These are phyloP conservation scores for Babylonia areolata DNA, from an alignment of 1,140 invertebrate species.

Conservation along the genomic window DNA sequence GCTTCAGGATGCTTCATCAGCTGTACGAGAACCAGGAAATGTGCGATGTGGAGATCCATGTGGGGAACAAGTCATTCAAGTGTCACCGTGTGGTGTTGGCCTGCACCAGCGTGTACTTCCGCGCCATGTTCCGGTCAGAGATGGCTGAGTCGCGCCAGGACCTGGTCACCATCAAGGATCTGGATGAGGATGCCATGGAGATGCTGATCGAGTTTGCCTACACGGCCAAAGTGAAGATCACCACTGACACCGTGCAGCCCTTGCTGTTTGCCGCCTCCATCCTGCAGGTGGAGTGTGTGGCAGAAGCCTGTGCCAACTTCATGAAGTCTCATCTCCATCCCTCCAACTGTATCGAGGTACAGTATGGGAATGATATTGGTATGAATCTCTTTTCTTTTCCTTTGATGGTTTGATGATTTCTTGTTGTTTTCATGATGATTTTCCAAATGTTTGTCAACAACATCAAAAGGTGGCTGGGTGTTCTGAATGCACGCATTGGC, in stretches of 20 bases:
- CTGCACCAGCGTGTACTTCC: conserved; percentile 72
- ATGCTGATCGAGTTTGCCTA: conserved; percentile 74
- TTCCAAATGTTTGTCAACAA: too few relatives aligned
- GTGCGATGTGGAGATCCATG: conserved; percentile 71
- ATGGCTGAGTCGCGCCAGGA: conserved; percentile 71
- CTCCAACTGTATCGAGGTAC: conserved; percentile 73
- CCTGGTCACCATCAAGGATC: conserved; percentile 69
- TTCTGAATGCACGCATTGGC: too few relatives aligned
- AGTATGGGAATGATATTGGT: too few relatives aligned
- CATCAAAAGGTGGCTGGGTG: too few relatives aligned
- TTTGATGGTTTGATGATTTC: too few relatives aligned
- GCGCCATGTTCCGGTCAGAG: conserved; percentile 72
- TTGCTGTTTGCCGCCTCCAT: conserved; percentile 73
- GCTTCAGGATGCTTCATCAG: conserved; percentile 60
- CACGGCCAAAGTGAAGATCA: conserved; percentile 69
- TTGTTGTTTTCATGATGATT: too few relatives aligned
- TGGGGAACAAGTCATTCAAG: conserved; percentile 64
- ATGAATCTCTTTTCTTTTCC: too few relatives aligned
- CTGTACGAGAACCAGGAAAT: conserved; percentile 64
- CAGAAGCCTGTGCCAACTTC: conserved; percentile 72
- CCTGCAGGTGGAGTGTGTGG: conserved; percentile 73
- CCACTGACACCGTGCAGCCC: conserved; percentile 72
- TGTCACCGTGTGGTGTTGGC: conserved; percentile 73
- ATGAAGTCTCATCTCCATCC: conserved; percentile 74
- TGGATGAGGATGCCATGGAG: conserved; percentile 71